These are phyloP conservation scores for Dendroctonus valens DNA, from an alignment of 1,140 invertebrate genomes.

Conservation along the genomic window DNA sequence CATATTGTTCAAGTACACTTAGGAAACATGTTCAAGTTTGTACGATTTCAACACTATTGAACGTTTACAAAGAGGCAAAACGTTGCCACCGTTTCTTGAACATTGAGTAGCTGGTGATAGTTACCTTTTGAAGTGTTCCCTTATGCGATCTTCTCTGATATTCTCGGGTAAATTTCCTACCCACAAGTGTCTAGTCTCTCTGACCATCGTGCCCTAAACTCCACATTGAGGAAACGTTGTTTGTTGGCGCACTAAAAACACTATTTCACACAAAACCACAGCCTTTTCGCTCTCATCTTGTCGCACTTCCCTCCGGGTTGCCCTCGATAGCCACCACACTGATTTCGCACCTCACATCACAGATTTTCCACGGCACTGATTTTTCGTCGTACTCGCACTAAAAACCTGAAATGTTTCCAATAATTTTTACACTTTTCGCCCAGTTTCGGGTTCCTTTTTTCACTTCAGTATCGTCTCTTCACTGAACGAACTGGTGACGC, in stretches of 20 bases:
- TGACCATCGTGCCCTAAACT: conserved; percentile 92
- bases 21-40: too few species aligned
- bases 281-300: conserved; percentile 46
- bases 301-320: conserved; percentile 21
- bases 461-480: conserved; percentile 46
- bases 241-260: conserved; percentile 49
- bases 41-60: too few species aligned
- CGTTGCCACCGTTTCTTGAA: too few species aligned
- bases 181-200: conserved; percentile 99
- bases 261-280: conserved; percentile 49
- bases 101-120: conserved; percentile 14
- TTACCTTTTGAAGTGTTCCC: conserved; percentile 97
- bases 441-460: conserved; percentile 39
- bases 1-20: too few species aligned
- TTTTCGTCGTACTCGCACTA: conserved; percentile 18
- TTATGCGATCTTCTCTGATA: conserved; percentile 91
- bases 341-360: conserved; percentile 38
- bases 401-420: conserved; percentile 13
- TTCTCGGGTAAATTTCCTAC: conserved; percentile 99
- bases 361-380: conserved; percentile 12
- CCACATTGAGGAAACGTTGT: conserved; percentile 67
- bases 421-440: conserved; percentile 39
- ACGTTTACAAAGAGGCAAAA: background rate
- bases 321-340: conserved; percentile 32
- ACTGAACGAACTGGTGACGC: conserved; percentile 48